Evolutionary conservation across 2,888 invertebrate genomes (phyloP).

Genomic region (Nebria brevicollis): DNA sequence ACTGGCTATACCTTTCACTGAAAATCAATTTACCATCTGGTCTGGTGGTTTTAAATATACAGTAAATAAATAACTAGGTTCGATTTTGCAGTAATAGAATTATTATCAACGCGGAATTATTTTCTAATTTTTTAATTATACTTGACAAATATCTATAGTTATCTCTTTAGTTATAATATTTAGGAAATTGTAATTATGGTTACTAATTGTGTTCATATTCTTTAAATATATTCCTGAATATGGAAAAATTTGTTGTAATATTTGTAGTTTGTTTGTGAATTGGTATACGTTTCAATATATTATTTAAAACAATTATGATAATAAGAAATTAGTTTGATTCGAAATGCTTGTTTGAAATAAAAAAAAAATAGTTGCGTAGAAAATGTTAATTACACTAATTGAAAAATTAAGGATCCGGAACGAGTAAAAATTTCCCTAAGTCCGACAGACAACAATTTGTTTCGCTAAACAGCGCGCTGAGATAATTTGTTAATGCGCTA

Average conservation of each 20-base stretch:
- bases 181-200: no score
- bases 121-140: no score
- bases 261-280: no score
- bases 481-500: slow-evolving; percentile 1
- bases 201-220: no score
- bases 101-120: background rate
- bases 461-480: background rate
- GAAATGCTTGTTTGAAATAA: background rate
- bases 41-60: background rate
- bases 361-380: background rate
- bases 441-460: background rate
- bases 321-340: background rate
- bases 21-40: background rate
- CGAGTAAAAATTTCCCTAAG: background rate
- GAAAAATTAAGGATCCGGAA: slow-evolving; percentile 1
- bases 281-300: no score
- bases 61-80: background rate
- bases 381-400: background rate
- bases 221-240: no score
- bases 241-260: no score
- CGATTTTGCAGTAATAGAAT: background rate
- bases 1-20: background rate
- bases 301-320: background rate
- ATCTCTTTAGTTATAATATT: no score
- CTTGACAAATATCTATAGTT: no score